Evolutionary conservation across 37 sponge, comb jelly and placozoan species (phyloP).

Genomic region (Eunapius fragilis): DNA sequence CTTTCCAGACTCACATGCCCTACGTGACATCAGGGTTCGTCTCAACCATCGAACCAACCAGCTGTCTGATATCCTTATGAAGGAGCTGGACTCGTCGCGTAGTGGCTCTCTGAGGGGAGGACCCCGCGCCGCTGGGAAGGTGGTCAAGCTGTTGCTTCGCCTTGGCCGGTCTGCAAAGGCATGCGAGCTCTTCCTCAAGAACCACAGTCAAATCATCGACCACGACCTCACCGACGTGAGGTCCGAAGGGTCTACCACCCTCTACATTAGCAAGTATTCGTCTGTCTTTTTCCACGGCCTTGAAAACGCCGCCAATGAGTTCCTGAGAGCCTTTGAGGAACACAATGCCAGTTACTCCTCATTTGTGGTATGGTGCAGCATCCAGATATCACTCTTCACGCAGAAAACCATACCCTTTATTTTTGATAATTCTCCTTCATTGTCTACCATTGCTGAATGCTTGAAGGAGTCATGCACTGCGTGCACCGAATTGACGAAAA

Average conservation of each 20-base stretch:
- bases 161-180: slow-evolving; percentile 86
- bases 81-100: slow-evolving; percentile 84
- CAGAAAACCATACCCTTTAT: slow-evolving; percentile 26
- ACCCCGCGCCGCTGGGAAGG: slow-evolving; percentile 83
- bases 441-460: slow-evolving; percentile 75
- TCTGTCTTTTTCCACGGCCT: slow-evolving; percentile 78
- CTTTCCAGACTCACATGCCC: slow-evolving; percentile 61
- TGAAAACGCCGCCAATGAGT: slow-evolving; percentile 74
- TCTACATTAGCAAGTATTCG: slow-evolving; percentile 85
- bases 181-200: slow-evolving; percentile 87
- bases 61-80: slow-evolving; percentile 74
- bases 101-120: slow-evolving; percentile 83
- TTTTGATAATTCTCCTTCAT: slow-evolving; percentile 26
- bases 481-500: slow-evolving; percentile 53
- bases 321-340: slow-evolving; percentile 74
- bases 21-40: slow-evolving; percentile 69
- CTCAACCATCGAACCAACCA: slow-evolving; percentile 69
- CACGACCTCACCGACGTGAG: slow-evolving; percentile 76
- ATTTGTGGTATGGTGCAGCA: slow-evolving; percentile 90
- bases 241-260: slow-evolving; percentile 82
- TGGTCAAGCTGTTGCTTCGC: slow-evolving; percentile 68
- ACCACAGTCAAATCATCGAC: slow-evolving; percentile 63
- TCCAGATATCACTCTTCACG: slow-evolving; percentile 64
- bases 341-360: slow-evolving; percentile 80
- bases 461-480: slow-evolving; percentile 34